phyloP scores from a whole-genome alignment of 2,113 vertebrate species.

The Odocoileus virginianus region DNA sequence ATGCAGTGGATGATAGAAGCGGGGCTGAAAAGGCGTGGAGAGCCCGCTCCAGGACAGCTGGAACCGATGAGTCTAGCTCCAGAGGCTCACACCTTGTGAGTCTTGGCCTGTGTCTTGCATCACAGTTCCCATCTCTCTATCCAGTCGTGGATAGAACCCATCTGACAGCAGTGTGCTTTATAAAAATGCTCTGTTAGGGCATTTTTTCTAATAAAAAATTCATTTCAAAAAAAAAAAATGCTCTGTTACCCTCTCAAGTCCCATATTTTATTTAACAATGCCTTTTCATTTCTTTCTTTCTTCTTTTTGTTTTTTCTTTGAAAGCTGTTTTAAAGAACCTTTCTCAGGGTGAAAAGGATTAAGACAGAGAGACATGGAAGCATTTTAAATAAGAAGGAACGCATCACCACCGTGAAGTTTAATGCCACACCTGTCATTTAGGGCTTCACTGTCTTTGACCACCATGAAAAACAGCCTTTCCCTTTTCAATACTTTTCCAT shows the following conservation, averaged over 20 bases:
- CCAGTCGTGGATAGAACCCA: background rate
- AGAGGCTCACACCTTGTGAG: background rate
- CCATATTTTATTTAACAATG: background rate
- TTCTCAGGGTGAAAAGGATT: background rate
- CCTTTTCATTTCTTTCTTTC: background rate
- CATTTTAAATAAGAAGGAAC: background rate
- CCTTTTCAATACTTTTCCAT: background rate
- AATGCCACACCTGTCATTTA: background rate
- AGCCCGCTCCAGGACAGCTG: too few relatives aligned
- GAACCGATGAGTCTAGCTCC: background rate
- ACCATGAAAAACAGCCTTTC: background rate
- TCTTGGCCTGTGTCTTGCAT: background rate
- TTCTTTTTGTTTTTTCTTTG: background rate
- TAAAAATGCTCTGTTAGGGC: background rate
- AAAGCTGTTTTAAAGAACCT: background rate
- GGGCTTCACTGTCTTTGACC: background rate
- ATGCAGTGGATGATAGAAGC: too few relatives aligned
- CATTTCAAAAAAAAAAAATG: too few relatives aligned
- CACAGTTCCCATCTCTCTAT: background rate
- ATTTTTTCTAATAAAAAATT: too few relatives aligned
- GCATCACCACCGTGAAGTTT: background rate
- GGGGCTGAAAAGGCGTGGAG: background rate
- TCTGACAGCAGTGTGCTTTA: background rate
- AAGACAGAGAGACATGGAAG: background rate
- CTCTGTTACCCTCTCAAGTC: background rate